These are phyloP conservation scores for Bradypodion ventrale DNA, from an alignment of 2,797 vertebrate genomes.

Conservation along the genomic window DNA sequence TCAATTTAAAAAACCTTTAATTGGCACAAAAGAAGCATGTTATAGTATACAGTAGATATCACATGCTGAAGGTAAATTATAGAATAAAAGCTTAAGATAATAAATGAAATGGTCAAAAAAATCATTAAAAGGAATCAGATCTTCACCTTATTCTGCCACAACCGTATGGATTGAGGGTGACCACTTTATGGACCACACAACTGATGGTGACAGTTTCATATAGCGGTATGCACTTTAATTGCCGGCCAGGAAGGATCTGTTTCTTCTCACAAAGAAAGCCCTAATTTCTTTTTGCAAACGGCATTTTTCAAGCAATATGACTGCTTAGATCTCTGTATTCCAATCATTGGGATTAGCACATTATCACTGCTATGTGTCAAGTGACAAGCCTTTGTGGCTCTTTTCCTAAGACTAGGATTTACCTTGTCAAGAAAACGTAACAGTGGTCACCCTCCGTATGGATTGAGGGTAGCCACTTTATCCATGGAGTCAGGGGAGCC, in stretches of 20 bases:
- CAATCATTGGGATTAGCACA: constrained; percentile 11
- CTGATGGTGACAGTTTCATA: too few relatives aligned
- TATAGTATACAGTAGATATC: too few relatives aligned
- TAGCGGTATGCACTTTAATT: not conserved
- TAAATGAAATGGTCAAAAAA: too few relatives aligned
- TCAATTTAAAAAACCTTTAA: too few relatives aligned
- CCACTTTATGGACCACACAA: not conserved
- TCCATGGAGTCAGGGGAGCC: too few relatives aligned
- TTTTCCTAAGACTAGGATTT: not conserved
- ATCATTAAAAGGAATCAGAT: too few relatives aligned
- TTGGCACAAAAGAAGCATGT: too few relatives aligned
- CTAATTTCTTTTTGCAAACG: not conserved
- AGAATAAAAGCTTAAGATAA: too few relatives aligned
- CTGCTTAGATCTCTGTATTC: not conserved
- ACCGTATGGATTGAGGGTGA: too few relatives aligned
- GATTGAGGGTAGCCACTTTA: too few relatives aligned
- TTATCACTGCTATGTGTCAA: constrained; percentile 12
- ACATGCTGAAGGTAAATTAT: too few relatives aligned
- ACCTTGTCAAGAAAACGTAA: not conserved
- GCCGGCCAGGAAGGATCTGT: not conserved
- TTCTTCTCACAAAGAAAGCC: not conserved
- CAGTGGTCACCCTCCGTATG: not conserved
- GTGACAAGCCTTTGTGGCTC: constrained; percentile 9
- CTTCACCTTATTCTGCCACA: too few relatives aligned
- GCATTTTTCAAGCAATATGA: not conserved